Percentiles rank a stretch among this genome's conserved stretches.
Evolutionary conservation across 2,113 vertebrate species (phyloP).

Genomic region (Cavia porcellus): DNA sequence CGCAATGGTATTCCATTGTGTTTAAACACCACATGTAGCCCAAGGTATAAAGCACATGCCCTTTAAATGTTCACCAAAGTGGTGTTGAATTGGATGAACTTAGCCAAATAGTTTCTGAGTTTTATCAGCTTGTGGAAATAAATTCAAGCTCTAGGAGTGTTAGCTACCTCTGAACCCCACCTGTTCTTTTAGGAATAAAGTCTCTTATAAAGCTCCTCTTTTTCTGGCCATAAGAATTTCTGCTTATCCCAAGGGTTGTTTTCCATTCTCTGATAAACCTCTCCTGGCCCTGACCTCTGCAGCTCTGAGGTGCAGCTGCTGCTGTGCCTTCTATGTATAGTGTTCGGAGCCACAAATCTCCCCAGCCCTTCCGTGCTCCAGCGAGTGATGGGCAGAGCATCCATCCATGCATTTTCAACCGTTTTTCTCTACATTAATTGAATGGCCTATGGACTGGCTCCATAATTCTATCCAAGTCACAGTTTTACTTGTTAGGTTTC

Average conservation of each 20-base stretch:
- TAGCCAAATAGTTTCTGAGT: neutral
- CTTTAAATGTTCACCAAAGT: neutral
- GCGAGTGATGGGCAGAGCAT: neutral
- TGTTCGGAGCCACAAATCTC: neutral
- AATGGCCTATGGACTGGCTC: neutral
- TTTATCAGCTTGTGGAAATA: slow-evolving; percentile 2
- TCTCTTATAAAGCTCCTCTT: neutral
- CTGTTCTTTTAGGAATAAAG: neutral
- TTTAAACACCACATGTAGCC: neutral
- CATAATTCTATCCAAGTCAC: neutral
- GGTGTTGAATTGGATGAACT: neutral
- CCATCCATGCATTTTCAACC: neutral
- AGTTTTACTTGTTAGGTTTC: neutral
- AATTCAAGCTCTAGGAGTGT: neutral
- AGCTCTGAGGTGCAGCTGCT: neutral
- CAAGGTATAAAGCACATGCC: neutral
- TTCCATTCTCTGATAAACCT: slow-evolving; percentile 11
- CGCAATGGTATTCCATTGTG: neutral
- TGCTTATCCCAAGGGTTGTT: neutral
- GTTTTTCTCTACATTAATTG: neutral
- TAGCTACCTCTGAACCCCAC: neutral
- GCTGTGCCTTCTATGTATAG: neutral
- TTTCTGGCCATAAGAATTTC: neutral
- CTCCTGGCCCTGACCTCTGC: neutral
- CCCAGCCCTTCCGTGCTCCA: neutral